Evolutionary conservation across 2,113 vertebrate species (phyloP).

Genomic region (Brachirus orientalis): DNA sequence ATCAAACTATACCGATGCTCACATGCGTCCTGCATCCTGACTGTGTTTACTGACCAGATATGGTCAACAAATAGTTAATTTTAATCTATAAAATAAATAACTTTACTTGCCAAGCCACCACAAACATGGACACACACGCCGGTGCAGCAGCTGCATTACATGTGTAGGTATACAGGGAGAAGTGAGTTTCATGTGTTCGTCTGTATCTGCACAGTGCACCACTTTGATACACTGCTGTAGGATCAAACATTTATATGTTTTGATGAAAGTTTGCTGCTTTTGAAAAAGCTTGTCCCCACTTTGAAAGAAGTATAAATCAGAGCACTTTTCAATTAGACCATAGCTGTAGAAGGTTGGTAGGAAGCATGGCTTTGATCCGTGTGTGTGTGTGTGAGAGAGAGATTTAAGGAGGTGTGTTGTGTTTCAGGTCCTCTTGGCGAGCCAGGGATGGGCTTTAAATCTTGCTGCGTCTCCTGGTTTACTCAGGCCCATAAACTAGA

Average conservation of each 20-base stretch:
- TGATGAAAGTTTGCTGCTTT: slow-evolving; percentile 33
- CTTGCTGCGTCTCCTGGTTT: slow-evolving; percentile 59
- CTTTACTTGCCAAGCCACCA: no score
- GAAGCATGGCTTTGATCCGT: slow-evolving; percentile 59
- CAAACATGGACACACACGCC: not conserved
- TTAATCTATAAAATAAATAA: no score
- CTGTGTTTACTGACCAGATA: not conserved
- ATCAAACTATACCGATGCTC: no score
- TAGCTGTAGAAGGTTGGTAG: slow-evolving; percentile 39
- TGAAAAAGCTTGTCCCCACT: slow-evolving; percentile 21
- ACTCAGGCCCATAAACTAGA: slow-evolving; percentile 56
- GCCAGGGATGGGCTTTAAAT: slow-evolving; percentile 66
- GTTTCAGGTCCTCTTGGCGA: slow-evolving; percentile 41
- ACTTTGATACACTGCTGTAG: slow-evolving; percentile 22
- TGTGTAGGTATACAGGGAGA: not conserved
- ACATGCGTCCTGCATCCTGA: not conserved
- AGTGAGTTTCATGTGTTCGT: not conserved
- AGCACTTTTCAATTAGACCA: slow-evolving; percentile 56
- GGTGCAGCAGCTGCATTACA: not conserved
- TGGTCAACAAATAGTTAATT: slow-evolving; percentile 1
- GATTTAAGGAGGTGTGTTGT: slow-evolving; percentile 39
- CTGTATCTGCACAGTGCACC: not conserved
- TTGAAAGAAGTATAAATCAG: slow-evolving; percentile 47
- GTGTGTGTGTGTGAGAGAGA: slow-evolving; percentile 21
- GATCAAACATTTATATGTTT: slow-evolving; percentile 5